Evolutionary conservation across 2,888 invertebrate species (phyloP).

Genomic region (Hesperia comma): DNA sequence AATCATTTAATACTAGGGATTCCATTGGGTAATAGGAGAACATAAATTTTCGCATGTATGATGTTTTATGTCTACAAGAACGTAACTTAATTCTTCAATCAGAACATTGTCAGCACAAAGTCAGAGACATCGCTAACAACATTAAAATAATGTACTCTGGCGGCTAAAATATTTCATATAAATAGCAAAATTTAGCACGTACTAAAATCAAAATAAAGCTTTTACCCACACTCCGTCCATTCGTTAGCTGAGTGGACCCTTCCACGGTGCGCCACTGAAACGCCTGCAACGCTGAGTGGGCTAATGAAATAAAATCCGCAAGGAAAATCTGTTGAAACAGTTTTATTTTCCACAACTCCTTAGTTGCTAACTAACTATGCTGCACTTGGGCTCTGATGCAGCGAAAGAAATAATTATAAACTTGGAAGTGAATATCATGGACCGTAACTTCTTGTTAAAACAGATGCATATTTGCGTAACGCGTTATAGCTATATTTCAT

Average conservation of each 20-base stretch:
- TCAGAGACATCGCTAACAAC: neutral
- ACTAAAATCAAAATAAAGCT: constrained; percentile 7
- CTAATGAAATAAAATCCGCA: constrained; percentile 21
- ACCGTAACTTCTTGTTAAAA: neutral
- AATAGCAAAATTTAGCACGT: constrained; percentile 2
- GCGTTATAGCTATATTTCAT: neutral
- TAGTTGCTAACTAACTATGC: neutral
- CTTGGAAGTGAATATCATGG: neutral
- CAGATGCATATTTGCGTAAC: neutral
- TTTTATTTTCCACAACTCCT: constrained; percentile 20
- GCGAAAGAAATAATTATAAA: constrained; percentile 3
- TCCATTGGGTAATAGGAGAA: too few species aligned
- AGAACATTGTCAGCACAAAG: neutral
- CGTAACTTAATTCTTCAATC: neutral
- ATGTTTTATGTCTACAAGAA: neutral
- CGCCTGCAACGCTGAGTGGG: constrained; percentile 1
- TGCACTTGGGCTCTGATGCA: neutral
- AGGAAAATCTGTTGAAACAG: constrained; percentile 17
- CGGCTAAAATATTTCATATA: neutral
- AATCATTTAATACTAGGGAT: too few species aligned
- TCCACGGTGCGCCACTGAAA: neutral
- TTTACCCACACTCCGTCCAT: constrained; percentile 4
- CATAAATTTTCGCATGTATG: too few species aligned
- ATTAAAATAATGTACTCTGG: neutral
- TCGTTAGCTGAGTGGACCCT: neutral